Base-by-base conservation (phyloP, 2,888 invertebrate species). In the Amorpha juglandis region DNA sequence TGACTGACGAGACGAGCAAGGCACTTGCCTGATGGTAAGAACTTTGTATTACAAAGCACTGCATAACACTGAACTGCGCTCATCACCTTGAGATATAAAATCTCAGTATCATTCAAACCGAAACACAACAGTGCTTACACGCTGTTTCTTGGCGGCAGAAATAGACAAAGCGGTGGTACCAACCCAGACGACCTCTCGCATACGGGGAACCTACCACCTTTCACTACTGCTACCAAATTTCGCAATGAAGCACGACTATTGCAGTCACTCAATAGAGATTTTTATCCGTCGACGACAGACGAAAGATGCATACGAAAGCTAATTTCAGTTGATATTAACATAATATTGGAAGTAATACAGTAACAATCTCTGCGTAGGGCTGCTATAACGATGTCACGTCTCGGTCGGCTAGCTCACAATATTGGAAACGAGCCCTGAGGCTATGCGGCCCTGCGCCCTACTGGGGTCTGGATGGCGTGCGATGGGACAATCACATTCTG, bases 391-490 rank as follows among this genome's bases (percentile, higher is more conserved):
- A 33, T 50, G 62, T 65, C 65, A 65, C 21, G 14, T 12, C 53
- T 51, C 65, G 65, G 65, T 65, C 42, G 50, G 65, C 62, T 50
- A 47, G 55, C 65, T 33, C 58, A 65, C 65, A 65, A 65, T 65
- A 65, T 65, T 65, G 65, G 65, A 47, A 27, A 62, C 47, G 62
- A 51, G 63, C 51, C 63, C 50, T 51, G 63, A 50, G 63, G 63
- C 51, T 6, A 35, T 50, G 16, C 63, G 19, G 58, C 58, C 38
- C 55, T 58, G 14, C 38, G 55, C 35, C 58, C 38, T 19, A 9
- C 4, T 19, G 58, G 58, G 42, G 42, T 42, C 58, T 42, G 16
- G 9, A n/a, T 11, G 50, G 12, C 45, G 45, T 2, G 42, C 42
- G 42, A 11, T 16, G n/a, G 16, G 19, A 55, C 35, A 55, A 55